A percentile compares a stretch with the other conserved stretches of the same genome.
Conservation (phyloP, 92 coral and sea anemone genomes). For the Phenganax stokvisi region DNA sequence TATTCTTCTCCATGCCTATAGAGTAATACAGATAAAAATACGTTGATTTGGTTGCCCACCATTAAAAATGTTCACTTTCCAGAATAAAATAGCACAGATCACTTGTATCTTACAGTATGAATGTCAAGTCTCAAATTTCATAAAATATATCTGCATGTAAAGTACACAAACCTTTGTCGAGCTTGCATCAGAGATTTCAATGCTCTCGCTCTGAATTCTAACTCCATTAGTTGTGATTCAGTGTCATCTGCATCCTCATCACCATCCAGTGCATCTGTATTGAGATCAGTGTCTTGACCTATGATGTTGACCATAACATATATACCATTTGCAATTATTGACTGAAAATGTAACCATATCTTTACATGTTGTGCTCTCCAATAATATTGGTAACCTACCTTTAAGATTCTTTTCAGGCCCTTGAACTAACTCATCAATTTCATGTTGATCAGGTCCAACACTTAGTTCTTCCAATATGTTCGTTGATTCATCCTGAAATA, state of each 20-base stretch:
- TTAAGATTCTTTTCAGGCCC: slow-evolving; percentile 33
- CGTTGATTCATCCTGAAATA: slow-evolving; percentile 49
- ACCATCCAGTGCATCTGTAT: slow-evolving; percentile 11
- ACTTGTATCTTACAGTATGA: no score
- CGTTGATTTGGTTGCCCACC: no score
- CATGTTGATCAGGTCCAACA: slow-evolving; percentile 79
- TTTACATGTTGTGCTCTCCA: neutral
- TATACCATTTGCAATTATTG: neutral
- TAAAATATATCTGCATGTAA: no score
- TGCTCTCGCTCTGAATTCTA: slow-evolving; percentile 87
- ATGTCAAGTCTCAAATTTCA: no score
- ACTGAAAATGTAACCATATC: neutral
- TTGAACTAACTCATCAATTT: slow-evolving; percentile 83
- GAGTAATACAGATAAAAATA: no score
- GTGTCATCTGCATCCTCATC: slow-evolving; percentile 34
- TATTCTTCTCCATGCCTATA: no score
- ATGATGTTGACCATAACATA: neutral
- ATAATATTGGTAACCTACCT: neutral
- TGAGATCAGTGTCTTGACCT: neutral
- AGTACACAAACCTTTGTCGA: slow-evolving; percentile 43
- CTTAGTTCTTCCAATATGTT: slow-evolving; percentile 81
- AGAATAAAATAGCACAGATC: no score
- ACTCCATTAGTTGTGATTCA: slow-evolving; percentile 70
- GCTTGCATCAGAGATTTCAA: slow-evolving; percentile 75
- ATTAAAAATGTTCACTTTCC: no score